phyloP scores from a whole-genome alignment of 2,113 vertebrate genomes.

The Kryptolebias marmoratus region DNA sequence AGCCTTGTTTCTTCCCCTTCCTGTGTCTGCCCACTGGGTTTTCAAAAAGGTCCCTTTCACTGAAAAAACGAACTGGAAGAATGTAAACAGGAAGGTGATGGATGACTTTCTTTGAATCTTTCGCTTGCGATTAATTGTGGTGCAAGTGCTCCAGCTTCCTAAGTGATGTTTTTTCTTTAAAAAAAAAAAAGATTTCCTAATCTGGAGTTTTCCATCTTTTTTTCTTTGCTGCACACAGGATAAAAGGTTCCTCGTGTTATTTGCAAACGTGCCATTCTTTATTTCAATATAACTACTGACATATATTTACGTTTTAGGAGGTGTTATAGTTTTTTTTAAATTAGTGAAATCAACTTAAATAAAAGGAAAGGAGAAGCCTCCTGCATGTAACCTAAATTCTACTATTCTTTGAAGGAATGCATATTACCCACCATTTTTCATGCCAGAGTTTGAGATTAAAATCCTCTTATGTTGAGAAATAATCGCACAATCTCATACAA shows the following conservation, averaged over 20 bases:
- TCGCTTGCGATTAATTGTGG: slow-evolving; percentile 59
- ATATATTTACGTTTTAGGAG: neutral
- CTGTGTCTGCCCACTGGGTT: slow-evolving; percentile 14
- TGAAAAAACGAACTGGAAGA: slow-evolving; percentile 35
- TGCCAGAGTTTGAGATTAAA: too few relatives aligned
- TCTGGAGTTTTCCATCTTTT: neutral
- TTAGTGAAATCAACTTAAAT: too few relatives aligned
- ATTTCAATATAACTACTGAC: neutral
- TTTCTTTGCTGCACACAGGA: slow-evolving; percentile 4
- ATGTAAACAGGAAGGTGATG: slow-evolving; percentile 52
- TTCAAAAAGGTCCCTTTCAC: slow-evolving; percentile 21
- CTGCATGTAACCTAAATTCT: neutral
- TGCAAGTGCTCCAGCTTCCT: slow-evolving; percentile 26
- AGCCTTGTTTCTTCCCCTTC: slow-evolving; percentile 15
- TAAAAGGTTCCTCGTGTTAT: neutral
- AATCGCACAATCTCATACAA: too few relatives aligned
- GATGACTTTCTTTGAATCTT: slow-evolving; percentile 53
- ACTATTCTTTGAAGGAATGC: too few relatives aligned
- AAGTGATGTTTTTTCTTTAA: slow-evolving; percentile 2
- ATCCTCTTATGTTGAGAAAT: too few relatives aligned
- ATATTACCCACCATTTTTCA: too few relatives aligned
- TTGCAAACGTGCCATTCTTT: too few relatives aligned
- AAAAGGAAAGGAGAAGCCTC: neutral
- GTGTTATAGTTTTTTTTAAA: too few relatives aligned
- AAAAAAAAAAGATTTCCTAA: slow-evolving; percentile 6